These are phyloP conservation scores for Dermochelys coriacea DNA, from an alignment of 2,797 vertebrate species.

Conservation along the genomic window DNA sequence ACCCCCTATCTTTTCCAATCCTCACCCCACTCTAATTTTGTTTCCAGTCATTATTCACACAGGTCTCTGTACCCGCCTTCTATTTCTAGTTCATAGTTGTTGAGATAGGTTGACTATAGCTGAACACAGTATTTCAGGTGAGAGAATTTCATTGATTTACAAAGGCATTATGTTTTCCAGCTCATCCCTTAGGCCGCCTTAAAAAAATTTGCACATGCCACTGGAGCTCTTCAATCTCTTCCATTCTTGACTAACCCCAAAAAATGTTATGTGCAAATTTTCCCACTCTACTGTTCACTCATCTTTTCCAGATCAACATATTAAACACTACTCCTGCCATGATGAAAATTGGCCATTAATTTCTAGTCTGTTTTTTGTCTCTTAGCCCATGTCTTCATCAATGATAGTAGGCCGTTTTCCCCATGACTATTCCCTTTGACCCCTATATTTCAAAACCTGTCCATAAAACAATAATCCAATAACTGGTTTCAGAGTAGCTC, in stretches of 20 bases:
- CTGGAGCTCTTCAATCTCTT: background rate
- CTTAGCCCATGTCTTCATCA: background rate
- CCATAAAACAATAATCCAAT: background rate
- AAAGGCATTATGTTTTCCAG: background rate
- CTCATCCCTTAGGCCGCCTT: background rate
- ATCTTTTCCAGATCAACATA: background rate
- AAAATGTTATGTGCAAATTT: background rate
- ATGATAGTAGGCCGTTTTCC: background rate
- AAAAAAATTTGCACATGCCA: background rate
- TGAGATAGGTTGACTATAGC: background rate
- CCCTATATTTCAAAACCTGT: background rate
- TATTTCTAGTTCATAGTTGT: background rate
- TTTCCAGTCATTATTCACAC: background rate
- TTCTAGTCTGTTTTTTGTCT: background rate
- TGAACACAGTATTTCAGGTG: background rate
- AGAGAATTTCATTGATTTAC: background rate
- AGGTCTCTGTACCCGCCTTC: background rate
- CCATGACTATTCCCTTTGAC: background rate
- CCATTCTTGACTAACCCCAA: background rate
- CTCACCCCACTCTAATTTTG: background rate
- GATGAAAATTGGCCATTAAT: background rate
- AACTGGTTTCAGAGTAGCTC: too few relatives aligned
- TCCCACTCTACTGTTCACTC: background rate
- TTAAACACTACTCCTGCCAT: background rate
- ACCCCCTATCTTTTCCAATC: background rate